phyloP scores from a whole-genome alignment of 2,797 vertebrate genomes.

The Malurus splendens region DNA sequence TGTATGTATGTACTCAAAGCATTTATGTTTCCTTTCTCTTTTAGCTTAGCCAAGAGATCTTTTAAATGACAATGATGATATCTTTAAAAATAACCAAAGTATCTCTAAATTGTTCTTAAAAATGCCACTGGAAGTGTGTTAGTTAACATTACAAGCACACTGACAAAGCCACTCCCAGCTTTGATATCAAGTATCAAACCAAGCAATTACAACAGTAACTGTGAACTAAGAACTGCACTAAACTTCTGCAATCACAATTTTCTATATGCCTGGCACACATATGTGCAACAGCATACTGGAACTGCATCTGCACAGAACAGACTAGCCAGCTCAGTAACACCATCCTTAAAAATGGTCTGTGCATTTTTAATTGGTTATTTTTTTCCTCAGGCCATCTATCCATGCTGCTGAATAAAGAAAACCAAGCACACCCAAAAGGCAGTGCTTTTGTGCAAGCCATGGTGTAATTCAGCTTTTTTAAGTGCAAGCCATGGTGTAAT shows the following conservation, averaged over 20 bases:
- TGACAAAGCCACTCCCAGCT: background rate
- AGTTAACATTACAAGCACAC: background rate
- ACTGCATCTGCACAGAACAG: background rate
- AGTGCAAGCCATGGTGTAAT: background rate
- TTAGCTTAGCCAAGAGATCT: background rate
- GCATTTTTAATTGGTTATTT: background rate
- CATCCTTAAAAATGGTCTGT: background rate
- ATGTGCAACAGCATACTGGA: background rate
- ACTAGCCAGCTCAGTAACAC: background rate
- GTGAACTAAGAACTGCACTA: background rate
- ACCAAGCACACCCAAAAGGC: background rate
- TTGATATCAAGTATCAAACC: background rate
- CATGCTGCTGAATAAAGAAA: background rate
- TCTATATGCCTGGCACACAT: background rate
- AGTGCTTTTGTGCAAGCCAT: background rate
- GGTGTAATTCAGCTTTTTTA: background rate
- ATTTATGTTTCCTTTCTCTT: background rate
- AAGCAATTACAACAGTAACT: background rate
- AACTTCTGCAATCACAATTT: background rate
- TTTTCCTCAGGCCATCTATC: background rate
- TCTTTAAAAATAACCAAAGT: background rate
- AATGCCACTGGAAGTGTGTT: background rate
- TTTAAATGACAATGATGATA: background rate
- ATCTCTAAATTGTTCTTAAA: background rate
- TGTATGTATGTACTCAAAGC: background rate